Evolutionary conservation across 2,888 invertebrate genomes (phyloP).

Genomic region (Philereme transversata): DNA sequence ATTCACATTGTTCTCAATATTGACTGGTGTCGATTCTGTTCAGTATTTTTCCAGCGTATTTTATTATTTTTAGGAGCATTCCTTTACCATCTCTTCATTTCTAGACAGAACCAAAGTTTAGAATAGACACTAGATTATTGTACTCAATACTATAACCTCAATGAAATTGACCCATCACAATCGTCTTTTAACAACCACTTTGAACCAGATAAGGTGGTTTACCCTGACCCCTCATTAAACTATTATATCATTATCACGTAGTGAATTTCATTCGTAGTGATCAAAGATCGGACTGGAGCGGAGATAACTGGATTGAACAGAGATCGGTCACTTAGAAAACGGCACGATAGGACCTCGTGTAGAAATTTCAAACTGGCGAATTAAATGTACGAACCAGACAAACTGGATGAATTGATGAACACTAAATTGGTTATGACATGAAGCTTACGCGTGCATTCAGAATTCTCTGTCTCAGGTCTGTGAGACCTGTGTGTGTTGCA

Average conservation of each 20-base stretch:
- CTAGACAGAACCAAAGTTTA: neutral
- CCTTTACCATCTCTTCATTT: neutral
- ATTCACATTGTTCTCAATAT: too few relatives aligned
- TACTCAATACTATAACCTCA: conserved; percentile 8
- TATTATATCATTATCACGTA: conserved; percentile 20
- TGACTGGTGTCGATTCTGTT: too few relatives aligned
- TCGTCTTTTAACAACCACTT: conserved; percentile 27
- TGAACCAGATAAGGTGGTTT: conserved; percentile 27
- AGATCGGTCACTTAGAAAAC: conserved; percentile 14
- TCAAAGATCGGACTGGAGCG: conserved; percentile 24
- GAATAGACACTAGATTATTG: neutral
- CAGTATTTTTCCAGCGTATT: too few relatives aligned
- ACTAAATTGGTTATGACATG: conserved; percentile 18
- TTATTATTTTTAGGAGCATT: too few relatives aligned
- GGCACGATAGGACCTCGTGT: conserved; percentile 5
- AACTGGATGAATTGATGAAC: conserved; percentile 2
- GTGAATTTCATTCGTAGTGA: conserved; percentile 22
- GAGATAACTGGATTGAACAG: conserved; percentile 22
- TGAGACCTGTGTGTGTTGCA: conserved; percentile 25
- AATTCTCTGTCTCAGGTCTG: neutral
- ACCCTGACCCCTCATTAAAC: conserved; percentile 31
- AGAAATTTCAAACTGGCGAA: conserved; percentile 13
- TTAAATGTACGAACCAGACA: conserved; percentile 21
- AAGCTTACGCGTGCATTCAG: conserved; percentile 11
- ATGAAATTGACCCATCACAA: conserved; percentile 26